Evolutionary conservation across 2,888 invertebrate genomes (phyloP).

Genomic region (Cactoblastis cactorum): DNA sequence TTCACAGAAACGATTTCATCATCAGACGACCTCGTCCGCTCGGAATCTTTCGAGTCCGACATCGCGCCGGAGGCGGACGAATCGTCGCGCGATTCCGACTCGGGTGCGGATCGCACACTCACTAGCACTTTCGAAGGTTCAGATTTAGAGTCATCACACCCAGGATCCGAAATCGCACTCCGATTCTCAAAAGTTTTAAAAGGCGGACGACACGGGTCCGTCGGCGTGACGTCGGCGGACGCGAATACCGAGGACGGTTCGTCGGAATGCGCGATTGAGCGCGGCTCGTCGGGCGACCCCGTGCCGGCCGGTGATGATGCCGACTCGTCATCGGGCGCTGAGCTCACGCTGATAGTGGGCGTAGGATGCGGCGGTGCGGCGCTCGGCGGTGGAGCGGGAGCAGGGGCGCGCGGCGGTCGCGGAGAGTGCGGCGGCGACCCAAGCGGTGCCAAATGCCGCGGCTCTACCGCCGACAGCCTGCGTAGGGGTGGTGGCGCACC

Average conservation of each 20-base stretch:
- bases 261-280: conserved; percentile 59
- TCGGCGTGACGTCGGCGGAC: conserved; percentile 64
- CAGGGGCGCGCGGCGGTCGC: conserved; percentile 56
- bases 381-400: conserved; percentile 42
- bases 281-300: conserved; percentile 55
- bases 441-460: conserved; percentile 79
- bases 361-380: conserved; percentile 53
- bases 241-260: conserved; percentile 71
- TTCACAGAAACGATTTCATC: conserved; percentile 36
- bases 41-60: conserved; percentile 38
- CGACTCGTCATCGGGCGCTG: conserved; percentile 81
- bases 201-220: conserved; percentile 40
- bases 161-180: conserved; percentile 25
- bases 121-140: conserved; percentile 35
- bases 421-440: conserved; percentile 66
- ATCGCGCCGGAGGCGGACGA: conserved; percentile 31
- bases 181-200: conserved; percentile 30
- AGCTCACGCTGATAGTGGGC: conserved; percentile 84
- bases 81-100: conserved; percentile 36
- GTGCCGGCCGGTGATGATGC: conserved; percentile 44
- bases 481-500: conserved; percentile 66
- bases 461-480: conserved; percentile 73
- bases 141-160: conserved; percentile 31
- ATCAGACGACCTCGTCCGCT: conserved; percentile 37
- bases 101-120: conserved; percentile 26